Evolutionary conservation across 2,797 vertebrate species (phyloP).

Genomic region (Manis crassicaudata): DNA sequence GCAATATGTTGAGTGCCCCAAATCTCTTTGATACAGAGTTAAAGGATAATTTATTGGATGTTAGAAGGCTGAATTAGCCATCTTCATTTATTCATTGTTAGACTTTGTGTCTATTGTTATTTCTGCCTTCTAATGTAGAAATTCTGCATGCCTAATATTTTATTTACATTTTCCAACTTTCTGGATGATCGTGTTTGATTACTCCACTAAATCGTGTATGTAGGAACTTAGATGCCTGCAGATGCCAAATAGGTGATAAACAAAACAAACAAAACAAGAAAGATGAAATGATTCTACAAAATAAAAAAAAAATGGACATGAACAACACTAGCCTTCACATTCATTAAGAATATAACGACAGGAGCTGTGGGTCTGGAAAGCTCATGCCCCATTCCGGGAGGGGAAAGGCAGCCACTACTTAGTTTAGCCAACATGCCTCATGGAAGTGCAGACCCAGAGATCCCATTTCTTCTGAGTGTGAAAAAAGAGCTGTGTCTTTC

Average conservation of each 20-base stretch:
- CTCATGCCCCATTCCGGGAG: accelerated
- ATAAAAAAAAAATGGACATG: not conserved
- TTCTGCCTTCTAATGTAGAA: not conserved
- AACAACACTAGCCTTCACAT: not conserved
- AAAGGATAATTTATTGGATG: not conserved
- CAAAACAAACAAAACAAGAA: not conserved
- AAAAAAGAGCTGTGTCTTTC: not conserved
- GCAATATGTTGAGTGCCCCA: not conserved
- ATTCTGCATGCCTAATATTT: too few relatives aligned
- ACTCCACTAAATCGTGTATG: not conserved
- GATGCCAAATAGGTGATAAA: not conserved
- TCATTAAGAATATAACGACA: not conserved
- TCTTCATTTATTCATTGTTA: not conserved
- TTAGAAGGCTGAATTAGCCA: not conserved
- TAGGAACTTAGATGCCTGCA: not conserved
- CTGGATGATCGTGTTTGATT: not conserved
- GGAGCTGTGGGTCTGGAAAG: not conserved
- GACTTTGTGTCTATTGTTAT: not conserved
- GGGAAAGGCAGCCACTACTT: not conserved
- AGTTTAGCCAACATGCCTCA: not conserved
- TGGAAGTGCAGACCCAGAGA: not conserved
- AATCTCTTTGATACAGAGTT: not conserved
- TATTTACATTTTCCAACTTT: not conserved
- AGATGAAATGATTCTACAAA: not conserved
- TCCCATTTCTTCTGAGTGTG: not conserved